phyloP scores from a whole-genome alignment of 2,888 invertebrate genomes.

The Parthenolecanium corni region DNA sequence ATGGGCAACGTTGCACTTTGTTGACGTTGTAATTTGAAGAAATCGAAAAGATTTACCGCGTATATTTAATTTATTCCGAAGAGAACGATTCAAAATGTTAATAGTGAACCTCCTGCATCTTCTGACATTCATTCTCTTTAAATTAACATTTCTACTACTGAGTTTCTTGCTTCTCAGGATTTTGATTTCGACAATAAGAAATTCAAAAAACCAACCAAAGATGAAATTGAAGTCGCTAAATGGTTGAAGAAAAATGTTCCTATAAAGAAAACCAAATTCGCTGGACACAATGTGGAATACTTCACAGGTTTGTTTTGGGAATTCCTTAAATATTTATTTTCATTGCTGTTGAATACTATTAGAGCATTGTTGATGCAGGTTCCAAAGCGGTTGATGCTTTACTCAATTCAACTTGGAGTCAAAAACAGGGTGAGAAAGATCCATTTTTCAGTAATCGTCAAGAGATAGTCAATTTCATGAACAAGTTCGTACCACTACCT shows the following conservation, averaged over 20 bases:
- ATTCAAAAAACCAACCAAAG: conserved; percentile 68
- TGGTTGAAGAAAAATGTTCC: conserved; percentile 89
- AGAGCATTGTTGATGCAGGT: conserved; percentile 40
- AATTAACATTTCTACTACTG: too few relatives aligned
- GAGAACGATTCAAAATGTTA: too few relatives aligned
- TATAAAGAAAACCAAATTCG: conserved; percentile 88
- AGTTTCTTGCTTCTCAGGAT: conserved; percentile 34
- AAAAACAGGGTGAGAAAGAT: conserved; percentile 47
- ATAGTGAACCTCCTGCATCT: too few relatives aligned
- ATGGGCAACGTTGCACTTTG: conserved; percentile 9
- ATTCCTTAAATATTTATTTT: background rate
- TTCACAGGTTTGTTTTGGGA: conserved; percentile 63
- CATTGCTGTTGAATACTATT: background rate
- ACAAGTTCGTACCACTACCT: conserved; percentile 42
- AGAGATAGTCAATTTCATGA: conserved; percentile 66
- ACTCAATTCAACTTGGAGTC: conserved; percentile 80
- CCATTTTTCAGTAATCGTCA: conserved; percentile 69
- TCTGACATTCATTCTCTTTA: too few relatives aligned
- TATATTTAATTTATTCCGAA: too few relatives aligned
- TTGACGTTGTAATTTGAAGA: background rate
- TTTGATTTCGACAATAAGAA: conserved; percentile 27
- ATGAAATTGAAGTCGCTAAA: conserved; percentile 86
- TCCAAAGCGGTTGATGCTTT: conserved; percentile 84
- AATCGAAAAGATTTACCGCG: background rate
- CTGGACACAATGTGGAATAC: conserved; percentile 93